phyloP scores from a whole-genome alignment of 2,888 invertebrate genomes.

The Eristalis intricaria region DNA sequence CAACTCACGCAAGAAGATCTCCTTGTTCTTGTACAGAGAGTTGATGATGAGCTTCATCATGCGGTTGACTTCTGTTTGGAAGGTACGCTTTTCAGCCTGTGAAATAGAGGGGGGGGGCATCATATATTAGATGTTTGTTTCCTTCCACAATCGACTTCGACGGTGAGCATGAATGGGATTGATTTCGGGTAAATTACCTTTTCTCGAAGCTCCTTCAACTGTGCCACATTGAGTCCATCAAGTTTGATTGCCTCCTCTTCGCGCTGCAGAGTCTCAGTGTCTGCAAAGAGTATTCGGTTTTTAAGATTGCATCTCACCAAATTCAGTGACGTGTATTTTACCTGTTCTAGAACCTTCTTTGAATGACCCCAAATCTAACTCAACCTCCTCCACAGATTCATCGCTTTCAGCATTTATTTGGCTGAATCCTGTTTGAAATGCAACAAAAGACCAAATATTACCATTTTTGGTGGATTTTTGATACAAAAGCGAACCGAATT shows the following conservation, averaged over 20 bases:
- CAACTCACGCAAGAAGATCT: conserved; percentile 98
- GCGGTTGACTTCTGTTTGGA: conserved; percentile 99
- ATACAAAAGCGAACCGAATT: not conserved
- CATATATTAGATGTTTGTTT: not conserved
- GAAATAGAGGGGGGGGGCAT: conserved; percentile 41
- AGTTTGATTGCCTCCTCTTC: conserved; percentile 98
- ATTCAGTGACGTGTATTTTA: conserved; percentile 77
- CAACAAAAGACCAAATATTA: conserved; percentile 18
- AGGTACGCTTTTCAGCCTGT: conserved; percentile 90
- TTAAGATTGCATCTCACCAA: not conserved
- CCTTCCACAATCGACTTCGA: no score
- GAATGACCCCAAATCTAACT: conserved; percentile 90
- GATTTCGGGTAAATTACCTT: conserved; percentile 81
- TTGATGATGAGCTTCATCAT: conserved; percentile 99
- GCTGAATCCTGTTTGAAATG: conserved; percentile 74
- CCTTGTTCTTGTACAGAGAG: conserved; percentile 99
- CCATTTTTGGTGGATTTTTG: not conserved
- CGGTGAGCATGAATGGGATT: no score
- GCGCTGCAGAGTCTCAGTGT: conserved; percentile 93
- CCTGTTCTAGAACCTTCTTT: conserved; percentile 95
- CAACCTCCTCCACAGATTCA: conserved; percentile 84
- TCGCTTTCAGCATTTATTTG: conserved; percentile 76
- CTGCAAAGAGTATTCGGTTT: conserved; percentile 80
- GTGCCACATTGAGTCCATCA: conserved; percentile 96
- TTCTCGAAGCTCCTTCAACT: conserved; percentile 94